A percentile compares a stretch with the other conserved stretches of the same genome.
Conservation (phyloP, 2,797 vertebrate genomes). For the Sparidentex hasta region DNA sequence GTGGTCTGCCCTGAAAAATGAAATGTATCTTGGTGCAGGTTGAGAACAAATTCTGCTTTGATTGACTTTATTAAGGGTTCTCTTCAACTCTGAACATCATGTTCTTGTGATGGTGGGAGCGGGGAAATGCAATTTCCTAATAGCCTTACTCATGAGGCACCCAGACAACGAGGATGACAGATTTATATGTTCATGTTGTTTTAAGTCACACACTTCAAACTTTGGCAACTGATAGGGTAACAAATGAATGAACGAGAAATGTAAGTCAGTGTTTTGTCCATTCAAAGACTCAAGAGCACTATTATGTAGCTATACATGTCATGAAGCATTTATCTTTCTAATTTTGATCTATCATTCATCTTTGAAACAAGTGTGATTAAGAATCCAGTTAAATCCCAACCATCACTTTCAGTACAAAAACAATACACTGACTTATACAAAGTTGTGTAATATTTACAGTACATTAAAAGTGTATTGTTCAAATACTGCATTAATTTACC, state of each 20-base stretch:
- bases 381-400: neutral
- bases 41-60: slow-evolving; percentile 46
- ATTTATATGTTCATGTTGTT: slow-evolving; percentile 28
- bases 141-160: slow-evolving; percentile 7
- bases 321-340: neutral
- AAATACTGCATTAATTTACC: slow-evolving; percentile 2
- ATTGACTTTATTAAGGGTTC: slow-evolving; percentile 37
- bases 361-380: slow-evolving; percentile 6
- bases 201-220: slow-evolving; percentile 24
- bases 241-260: slow-evolving; percentile 8
- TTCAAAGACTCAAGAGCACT: neutral
- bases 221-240: neutral
- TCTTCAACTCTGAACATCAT: slow-evolving; percentile 51
- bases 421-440: neutral
- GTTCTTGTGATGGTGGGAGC: slow-evolving; percentile 31
- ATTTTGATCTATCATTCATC: slow-evolving; percentile 10
- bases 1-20: slow-evolving; percentile 46
- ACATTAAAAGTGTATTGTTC: neutral
- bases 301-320: neutral
- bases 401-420: neutral
- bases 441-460: neutral
- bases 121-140: slow-evolving; percentile 25
- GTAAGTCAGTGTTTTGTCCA: neutral
- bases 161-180: slow-evolving; percentile 20
- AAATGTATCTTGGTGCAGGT: slow-evolving; percentile 42